Conservation (phyloP, 2,888 invertebrate species). For the Heliconius cydno region DNA sequence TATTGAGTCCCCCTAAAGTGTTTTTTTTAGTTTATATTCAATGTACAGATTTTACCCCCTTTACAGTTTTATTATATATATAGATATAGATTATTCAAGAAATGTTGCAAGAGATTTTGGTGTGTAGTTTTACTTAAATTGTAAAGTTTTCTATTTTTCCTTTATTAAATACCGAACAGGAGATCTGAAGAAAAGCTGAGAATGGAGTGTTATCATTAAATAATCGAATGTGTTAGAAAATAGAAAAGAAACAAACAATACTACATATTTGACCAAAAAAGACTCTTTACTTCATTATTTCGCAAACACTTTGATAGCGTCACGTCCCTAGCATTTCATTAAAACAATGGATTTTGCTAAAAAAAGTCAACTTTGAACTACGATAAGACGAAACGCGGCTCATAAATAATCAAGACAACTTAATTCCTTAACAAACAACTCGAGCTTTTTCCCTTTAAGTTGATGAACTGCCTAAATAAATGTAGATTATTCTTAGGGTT, state of each 20-base stretch:
- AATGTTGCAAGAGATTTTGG: neutral
- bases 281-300: neutral
- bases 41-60: too few species aligned
- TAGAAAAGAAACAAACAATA: neutral
- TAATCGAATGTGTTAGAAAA: neutral
- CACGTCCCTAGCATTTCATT: neutral
- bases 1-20: too few species aligned
- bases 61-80: too few species aligned
- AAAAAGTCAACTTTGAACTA: conserved; percentile 25
- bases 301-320: neutral
- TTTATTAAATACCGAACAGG: too few species aligned
- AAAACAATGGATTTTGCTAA: conserved; percentile 8
- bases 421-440: conserved; percentile 42
- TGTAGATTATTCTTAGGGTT: neutral
- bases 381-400: conserved; percentile 23
- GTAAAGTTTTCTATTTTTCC: neutral
- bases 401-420: conserved; percentile 44
- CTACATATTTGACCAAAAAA: neutral
- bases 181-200: too few species aligned
- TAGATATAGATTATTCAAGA: neutral
- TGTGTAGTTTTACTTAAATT: neutral
- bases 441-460: conserved; percentile 34
- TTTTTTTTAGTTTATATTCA: too few species aligned
- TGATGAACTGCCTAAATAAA: conserved; percentile 14
- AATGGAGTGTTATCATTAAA: neutral